Evolutionary conservation across 2,113 vertebrate species (phyloP).

Genomic region (Loxodonta africana): DNA sequence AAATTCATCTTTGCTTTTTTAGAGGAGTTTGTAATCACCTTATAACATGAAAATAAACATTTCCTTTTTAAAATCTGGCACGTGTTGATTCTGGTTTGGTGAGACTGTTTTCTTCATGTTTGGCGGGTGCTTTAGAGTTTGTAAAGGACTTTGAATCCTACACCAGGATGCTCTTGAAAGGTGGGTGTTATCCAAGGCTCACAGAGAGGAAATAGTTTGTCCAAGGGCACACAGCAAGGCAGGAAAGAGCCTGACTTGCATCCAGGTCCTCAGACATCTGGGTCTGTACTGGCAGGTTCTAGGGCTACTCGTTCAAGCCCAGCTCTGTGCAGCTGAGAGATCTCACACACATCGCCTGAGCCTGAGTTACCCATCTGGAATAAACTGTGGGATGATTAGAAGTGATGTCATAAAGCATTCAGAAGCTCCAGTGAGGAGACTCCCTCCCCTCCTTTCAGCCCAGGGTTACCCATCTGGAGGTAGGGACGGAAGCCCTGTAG

Average conservation of each 20-base stretch:
- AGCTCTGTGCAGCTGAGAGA: not conserved
- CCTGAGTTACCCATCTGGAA: not conserved
- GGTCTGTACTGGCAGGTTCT: not conserved
- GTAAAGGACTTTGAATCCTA: not conserved
- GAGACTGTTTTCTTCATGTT: fast-evolving
- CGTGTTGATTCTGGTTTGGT: not conserved
- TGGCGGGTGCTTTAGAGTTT: not conserved
- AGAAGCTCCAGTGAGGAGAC: not conserved
- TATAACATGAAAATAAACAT: constrained; percentile 90
- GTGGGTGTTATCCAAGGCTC: too few species aligned
- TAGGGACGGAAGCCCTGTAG: not conserved
- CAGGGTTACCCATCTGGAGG: not conserved
- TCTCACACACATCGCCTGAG: not conserved
- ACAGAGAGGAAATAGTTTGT: not conserved
- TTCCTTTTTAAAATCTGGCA: constrained; percentile 87
- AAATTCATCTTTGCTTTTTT: constrained; percentile 91
- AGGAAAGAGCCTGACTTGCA: too few species aligned
- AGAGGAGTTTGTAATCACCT: constrained; percentile 92
- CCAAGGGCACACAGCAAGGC: too few species aligned
- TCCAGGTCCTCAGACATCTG: not conserved
- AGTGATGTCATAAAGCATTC: not conserved
- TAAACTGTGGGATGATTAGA: not conserved
- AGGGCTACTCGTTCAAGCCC: not conserved
- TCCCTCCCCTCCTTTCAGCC: not conserved
- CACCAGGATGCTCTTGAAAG: not conserved